phyloP scores from a whole-genome alignment of 2,888 invertebrate genomes.

The Habrosyne pyritoides region DNA sequence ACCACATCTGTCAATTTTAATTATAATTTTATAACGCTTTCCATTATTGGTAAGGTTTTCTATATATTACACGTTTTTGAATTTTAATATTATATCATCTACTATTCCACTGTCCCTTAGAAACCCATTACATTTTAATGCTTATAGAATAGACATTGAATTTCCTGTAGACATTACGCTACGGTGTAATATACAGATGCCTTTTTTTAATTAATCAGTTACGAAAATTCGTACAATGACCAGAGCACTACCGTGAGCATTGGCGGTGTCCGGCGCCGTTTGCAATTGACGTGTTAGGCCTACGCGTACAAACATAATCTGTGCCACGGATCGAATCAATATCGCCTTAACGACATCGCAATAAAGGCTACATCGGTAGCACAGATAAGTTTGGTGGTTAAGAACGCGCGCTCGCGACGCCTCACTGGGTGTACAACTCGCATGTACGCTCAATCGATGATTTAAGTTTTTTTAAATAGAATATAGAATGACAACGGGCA shows the following conservation, averaged over 20 bases:
- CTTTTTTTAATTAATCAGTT: conserved; percentile 31
- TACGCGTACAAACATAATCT: conserved; percentile 58
- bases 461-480: conserved; percentile 6
- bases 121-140: conserved; percentile 1
- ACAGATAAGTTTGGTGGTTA: conserved; percentile 42
- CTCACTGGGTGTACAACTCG: conserved; percentile 59
- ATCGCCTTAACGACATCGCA: conserved; percentile 18
- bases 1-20: neutral
- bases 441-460: conserved; percentile 33
- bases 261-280: conserved; percentile 75
- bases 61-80: conserved; percentile 2
- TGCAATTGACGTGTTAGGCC: conserved; percentile 82
- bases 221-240: conserved; percentile 58
- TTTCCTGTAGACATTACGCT: neutral
- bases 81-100: neutral
- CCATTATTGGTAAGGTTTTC: neutral
- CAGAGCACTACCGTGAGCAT: conserved; percentile 79
- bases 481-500: neutral
- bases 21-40: neutral
- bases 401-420: conserved; percentile 68
- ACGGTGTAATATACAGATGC: conserved; percentile 6
- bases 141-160: conserved; percentile 3
- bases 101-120: neutral
- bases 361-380: conserved; percentile 26
- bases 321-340: conserved; percentile 26